phyloP scores from a whole-genome alignment of 2,113 vertebrate species.

The Bos taurus region DNA sequence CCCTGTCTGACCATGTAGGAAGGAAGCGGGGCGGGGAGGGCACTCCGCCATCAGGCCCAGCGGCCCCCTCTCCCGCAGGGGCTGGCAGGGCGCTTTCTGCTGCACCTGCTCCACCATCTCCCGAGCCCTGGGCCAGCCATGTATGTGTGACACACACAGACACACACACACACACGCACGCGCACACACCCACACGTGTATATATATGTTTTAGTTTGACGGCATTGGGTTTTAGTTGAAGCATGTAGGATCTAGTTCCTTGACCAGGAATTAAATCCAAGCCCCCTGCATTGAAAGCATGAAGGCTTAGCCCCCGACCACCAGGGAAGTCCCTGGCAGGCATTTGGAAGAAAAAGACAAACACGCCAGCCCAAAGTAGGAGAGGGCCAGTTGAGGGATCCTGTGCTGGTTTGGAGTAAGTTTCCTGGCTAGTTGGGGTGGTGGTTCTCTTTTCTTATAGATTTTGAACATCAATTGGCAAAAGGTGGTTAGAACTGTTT shows the following conservation, averaged over 20 bases:
- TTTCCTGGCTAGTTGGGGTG: not conserved
- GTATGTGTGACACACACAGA: accelerated
- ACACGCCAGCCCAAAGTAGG: not conserved
- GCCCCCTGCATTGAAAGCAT: not conserved
- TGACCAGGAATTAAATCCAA: not conserved
- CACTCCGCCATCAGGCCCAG: not conserved
- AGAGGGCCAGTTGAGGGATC: not conserved
- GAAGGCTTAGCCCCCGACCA: not conserved
- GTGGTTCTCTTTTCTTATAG: not conserved
- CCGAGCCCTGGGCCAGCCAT: not conserved
- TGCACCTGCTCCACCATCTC: not conserved
- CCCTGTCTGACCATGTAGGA: not conserved
- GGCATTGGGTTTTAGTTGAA: not conserved
- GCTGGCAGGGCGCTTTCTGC: not conserved
- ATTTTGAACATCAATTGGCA: not conserved
- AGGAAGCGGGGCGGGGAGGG: not conserved
- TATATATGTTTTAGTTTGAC: not conserved
- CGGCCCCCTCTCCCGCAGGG: not conserved
- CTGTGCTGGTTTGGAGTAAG: too few relatives aligned
- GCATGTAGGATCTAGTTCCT: not conserved
- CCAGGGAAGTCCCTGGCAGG: not conserved
- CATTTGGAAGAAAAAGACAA: not conserved
- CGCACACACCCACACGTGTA: accelerated
- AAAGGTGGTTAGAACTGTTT: not conserved
- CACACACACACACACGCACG: too few relatives aligned